phyloP scores from a whole-genome alignment of 1,140 invertebrate species.

The Nautilus pompilius region DNA sequence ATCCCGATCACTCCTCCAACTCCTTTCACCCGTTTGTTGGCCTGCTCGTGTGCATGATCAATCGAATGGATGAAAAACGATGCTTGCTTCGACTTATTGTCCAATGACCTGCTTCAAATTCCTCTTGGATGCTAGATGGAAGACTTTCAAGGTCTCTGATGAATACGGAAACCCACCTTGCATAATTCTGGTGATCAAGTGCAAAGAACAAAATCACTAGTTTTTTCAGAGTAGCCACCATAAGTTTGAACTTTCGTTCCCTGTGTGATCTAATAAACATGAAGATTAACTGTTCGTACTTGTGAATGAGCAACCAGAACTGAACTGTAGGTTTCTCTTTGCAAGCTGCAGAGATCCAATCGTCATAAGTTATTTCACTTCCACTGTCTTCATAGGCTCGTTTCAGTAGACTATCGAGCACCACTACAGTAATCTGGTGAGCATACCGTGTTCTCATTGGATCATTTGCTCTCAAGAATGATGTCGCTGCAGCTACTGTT shows the following conservation, averaged over 20 bases:
- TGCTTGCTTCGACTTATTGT: neutral
- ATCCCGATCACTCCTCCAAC: neutral
- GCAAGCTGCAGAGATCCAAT: neutral
- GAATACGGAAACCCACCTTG: slow-evolving; percentile 24
- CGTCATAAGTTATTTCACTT: neutral
- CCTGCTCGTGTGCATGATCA: slow-evolving; percentile 3
- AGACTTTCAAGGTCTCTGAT: slow-evolving; percentile 3
- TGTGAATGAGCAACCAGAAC: neutral
- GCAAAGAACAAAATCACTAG: slow-evolving; percentile 30
- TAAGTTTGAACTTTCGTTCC: slow-evolving; percentile 24
- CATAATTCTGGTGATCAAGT: slow-evolving; percentile 29
- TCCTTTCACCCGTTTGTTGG: slow-evolving; percentile 4
- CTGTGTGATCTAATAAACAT: slow-evolving; percentile 13
- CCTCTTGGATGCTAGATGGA: neutral
- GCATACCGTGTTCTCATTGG: neutral
- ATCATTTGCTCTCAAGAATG: neutral
- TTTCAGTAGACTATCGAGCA: neutral
- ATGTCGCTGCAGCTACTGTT: neutral
- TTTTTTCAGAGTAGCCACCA: slow-evolving; percentile 15
- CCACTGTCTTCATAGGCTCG: slow-evolving; percentile 1
- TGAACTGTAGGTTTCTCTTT: neutral
- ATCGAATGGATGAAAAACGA: neutral
- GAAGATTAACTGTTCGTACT: slow-evolving; percentile 5
- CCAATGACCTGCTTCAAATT: neutral
- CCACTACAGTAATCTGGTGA: neutral